A percentile compares a stretch with the other conserved stretches of the same genome.
These are phyloP conservation scores for Drosophila arawakana DNA, from an alignment of 1,140 invertebrate species.

Conservation along the genomic window DNA sequence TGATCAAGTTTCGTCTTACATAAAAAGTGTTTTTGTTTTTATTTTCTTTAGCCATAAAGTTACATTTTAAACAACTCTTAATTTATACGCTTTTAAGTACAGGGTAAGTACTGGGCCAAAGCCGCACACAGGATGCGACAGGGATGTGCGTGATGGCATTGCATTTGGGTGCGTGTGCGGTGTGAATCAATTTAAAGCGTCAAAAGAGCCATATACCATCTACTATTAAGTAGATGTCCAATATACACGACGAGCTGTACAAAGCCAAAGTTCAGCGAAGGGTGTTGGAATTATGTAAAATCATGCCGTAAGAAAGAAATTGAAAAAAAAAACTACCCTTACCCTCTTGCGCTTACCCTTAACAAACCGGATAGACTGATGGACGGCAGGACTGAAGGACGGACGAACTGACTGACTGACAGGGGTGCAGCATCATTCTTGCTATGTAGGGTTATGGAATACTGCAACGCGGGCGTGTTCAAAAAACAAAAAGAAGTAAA, in stretches of 20 bases:
- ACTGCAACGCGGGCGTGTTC: conserved; percentile 37
- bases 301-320: conserved; percentile 48
- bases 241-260: not conserved
- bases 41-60: not conserved
- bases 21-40: no score
- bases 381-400: not conserved
- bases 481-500: not conserved
- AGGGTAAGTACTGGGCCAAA: conserved; percentile 4
- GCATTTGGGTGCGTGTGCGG: conserved; percentile 57
- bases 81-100: not conserved
- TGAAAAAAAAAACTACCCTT: conserved; percentile 58
- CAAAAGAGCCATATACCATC: conserved; percentile 66
- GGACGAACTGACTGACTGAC: conserved; percentile 1
- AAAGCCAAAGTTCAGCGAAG: conserved; percentile 45
- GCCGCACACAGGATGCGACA: conserved; percentile 44
- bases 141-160: conserved; percentile 50
- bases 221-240: conserved; percentile 69
- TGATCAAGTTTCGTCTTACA: no score
- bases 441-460: conserved; percentile 29
- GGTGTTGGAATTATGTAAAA: conserved; percentile 72
- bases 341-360: conserved; percentile 8
- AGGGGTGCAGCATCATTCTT: conserved; percentile 55
- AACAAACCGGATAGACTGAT: not conserved
- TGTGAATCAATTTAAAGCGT: conserved; percentile 83
- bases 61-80: not conserved